A percentile compares a stretch with the other conserved stretches of the same genome.
Conservation (phyloP, 2,888 invertebrate species). For the Trypoxylon attenuatum region DNA sequence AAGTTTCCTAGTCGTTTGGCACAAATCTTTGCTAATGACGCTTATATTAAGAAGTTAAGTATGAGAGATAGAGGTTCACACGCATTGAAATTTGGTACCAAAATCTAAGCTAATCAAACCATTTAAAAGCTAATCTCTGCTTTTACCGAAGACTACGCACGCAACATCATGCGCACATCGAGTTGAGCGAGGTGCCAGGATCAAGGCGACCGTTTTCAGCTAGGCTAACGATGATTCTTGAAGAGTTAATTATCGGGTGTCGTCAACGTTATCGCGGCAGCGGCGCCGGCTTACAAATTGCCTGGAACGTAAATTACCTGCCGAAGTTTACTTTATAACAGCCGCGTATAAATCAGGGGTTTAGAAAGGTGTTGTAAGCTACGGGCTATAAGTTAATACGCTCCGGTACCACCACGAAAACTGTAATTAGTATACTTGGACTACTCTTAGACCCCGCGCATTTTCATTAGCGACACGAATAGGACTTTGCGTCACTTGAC, state of each 20-base stretch:
- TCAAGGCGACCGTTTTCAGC: too few relatives aligned
- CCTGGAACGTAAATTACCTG: slow-evolving; percentile 27
- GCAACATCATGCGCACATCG: too few relatives aligned
- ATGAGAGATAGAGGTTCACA: too few relatives aligned
- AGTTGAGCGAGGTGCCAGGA: too few relatives aligned
- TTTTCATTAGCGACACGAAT: slow-evolving; percentile 35
- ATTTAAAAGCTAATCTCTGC: too few relatives aligned
- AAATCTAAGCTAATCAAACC: too few relatives aligned
- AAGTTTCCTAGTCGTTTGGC: too few relatives aligned
- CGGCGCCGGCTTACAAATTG: slow-evolving; percentile 25
- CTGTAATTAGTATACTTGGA: slow-evolving; percentile 35
- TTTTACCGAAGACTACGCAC: too few relatives aligned
- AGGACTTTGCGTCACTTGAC: slow-evolving; percentile 17
- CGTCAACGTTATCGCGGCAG: slow-evolving; percentile 17
- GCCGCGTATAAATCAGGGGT: slow-evolving; percentile 41
- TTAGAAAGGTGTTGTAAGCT: slow-evolving; percentile 23
- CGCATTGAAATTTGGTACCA: too few relatives aligned
- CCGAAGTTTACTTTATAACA: slow-evolving; percentile 32
- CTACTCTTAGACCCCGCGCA: too few relatives aligned
- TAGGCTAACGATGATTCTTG: slow-evolving; percentile 37
- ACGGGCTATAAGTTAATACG: slow-evolving; percentile 33
- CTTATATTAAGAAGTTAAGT: too few relatives aligned
- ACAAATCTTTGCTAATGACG: too few relatives aligned
- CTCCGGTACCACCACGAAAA: slow-evolving; percentile 12
- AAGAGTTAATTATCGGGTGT: slow-evolving; percentile 37